Base-by-base conservation (phyloP, 37 sponge, comb jelly and placozoan genomes). In the Chondrilla cf. caribensis region DNA sequence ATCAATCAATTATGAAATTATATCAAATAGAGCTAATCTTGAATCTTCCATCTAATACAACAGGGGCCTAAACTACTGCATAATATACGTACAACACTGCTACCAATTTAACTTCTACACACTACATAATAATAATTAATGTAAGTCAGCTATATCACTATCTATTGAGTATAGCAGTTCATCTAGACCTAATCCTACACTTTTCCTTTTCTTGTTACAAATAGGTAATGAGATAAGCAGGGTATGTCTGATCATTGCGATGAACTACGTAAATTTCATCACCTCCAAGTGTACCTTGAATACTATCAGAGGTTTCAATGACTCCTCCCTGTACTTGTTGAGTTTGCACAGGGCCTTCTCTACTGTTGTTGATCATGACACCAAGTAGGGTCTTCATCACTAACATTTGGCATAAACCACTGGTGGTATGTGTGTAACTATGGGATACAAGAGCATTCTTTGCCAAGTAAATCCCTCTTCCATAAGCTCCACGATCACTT, bases 161-260 rank as follows among this genome's bases (percentile, higher is more conserved):
- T n/a, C n/a, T n/a, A n/a, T n/a, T n/a, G n/a, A n/a, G n/a, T n/a
- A n/a, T n/a, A n/a, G n/a, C n/a, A n/a, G n/a, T n/a, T n/a, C n/a
- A n/a, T n/a, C n/a, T n/a, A n/a, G n/a, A n/a, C n/a, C n/a, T n/a
- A n/a, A n/a, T n/a, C n/a, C n/a, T n/a, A n/a, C n/a, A n/a, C n/a
- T n/a, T n/a, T n/a, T n/a, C n/a, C n/a, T n/a, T n/a, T n/a, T n/a
- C n/a, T n/a, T n/a, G 29, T 29, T 28, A 62, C 29, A 7, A 19
- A 6, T 73, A 73, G 21, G 76, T 73, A n/a, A 73, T 73, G 76
- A 39, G 7, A 22, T 73, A 73, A 38, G 76, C 76, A 22, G 76
- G 76, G 36, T 73, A 73, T 0, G 44, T 43, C 76, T 73, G 76
- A 38, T 73, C 76, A 38, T 73, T 73, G 76, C 41, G 38, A 43